Evolutionary conservation across 2,797 vertebrate genomes (phyloP), one percentile per base, ranked within the genome.

Genomic region (Xenentodon cancila): DNA sequence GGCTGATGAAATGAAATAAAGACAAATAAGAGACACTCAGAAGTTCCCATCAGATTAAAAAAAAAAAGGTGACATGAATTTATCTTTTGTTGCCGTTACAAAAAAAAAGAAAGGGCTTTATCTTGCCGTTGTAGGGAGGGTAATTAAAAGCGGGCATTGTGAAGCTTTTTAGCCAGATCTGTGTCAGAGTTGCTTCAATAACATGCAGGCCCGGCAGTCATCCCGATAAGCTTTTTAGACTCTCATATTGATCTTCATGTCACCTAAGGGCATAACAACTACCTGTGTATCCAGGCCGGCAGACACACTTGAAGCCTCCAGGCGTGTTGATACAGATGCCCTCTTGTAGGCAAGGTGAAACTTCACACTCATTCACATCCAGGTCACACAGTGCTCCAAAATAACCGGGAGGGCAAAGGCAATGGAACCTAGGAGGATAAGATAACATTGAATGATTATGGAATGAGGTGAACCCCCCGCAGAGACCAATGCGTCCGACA

Each of bases 361-460:
- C 86, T 89, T 95, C 93, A 73, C 94, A 96, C 76, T 96, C 92
- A 43, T 95, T 94, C 83, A 94, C 80, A 53, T 94, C 92, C 88
- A 95, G 79, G 88, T 96, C 92, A 88, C 94, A 96, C 48, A 93
- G 64, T 9, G 68, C 72, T 68, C 93, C 95, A 25, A 93, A 94
- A 84, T 93, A 95, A 59, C 92, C 94, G 61, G 89, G 71, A 58
- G 89, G 84, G 80, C 93, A 95, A 56, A 80, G 79, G 77, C 94
- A 96, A 50, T 57, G 60, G 86, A 94, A 95, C 74, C 94, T 95
- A 51, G 61, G 64, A 79, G 77, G 5, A 81, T 42, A 34, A 60
- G 42, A 82, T 61, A 77, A 77, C 57, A 72, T 57, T 66, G 32
- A 46, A 61, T 80, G 53, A 83, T 75, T 56, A 60, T 30, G 53